phyloP scores from a whole-genome alignment of 2,797 vertebrate species.

The Echeneis naucrates region DNA sequence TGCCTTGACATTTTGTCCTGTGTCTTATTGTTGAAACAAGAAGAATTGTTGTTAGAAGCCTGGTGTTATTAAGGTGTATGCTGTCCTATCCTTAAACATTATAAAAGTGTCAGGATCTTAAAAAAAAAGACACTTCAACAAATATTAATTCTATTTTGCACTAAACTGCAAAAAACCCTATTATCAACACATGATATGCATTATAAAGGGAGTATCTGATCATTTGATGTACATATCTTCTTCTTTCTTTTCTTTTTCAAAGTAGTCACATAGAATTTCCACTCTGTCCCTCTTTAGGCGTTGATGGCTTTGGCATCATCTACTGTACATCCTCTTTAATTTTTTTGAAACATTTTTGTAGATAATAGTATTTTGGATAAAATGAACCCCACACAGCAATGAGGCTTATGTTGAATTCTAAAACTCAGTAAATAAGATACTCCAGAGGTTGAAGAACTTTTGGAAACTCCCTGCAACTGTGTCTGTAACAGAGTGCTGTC shows the following conservation, averaged over 20 bases:
- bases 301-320: background rate
- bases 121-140: too few relatives aligned
- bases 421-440: slow-evolving; percentile 5
- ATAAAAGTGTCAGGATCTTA: too few relatives aligned
- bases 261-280: background rate
- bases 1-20: background rate
- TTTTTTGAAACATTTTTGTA: too few relatives aligned
- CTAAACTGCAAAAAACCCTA: too few relatives aligned
- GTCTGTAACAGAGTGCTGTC: slow-evolving; percentile 9
- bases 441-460: slow-evolving; percentile 34
- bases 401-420: background rate
- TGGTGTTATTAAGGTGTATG: background rate
- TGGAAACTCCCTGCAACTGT: slow-evolving; percentile 17
- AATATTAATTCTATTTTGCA: too few relatives aligned
- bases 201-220: background rate
- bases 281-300: too few relatives aligned
- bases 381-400: background rate
- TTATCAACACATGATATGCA: background rate
- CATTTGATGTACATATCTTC: too few relatives aligned
- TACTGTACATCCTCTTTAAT: too few relatives aligned
- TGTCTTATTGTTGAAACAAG: background rate
- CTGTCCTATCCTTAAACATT: background rate
- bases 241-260: slow-evolving; percentile 4
- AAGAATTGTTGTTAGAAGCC: background rate
- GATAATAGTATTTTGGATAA: background rate